Conservation (phyloP, 2,113 vertebrate species). For the Pleuronectes platessa region DNA sequence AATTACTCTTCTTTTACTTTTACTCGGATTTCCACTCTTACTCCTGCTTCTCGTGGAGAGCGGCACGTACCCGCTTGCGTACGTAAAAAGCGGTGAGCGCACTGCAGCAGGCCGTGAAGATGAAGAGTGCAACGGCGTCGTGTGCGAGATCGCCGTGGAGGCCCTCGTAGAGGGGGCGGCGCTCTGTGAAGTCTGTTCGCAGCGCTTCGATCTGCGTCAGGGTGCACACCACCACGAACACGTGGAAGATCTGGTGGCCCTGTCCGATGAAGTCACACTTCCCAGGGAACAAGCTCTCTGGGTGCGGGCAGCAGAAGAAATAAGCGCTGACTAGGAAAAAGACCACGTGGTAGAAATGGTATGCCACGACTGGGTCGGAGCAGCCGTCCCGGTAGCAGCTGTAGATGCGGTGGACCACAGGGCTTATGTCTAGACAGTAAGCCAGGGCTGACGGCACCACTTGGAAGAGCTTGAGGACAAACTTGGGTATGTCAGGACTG, state of each 20-base stretch:
- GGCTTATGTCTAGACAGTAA: slow-evolving; percentile 94
- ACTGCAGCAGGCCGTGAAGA: slow-evolving; percentile 88
- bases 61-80: slow-evolving; percentile 83
- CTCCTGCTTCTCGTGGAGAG: slow-evolving; percentile 85
- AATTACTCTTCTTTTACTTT: neutral
- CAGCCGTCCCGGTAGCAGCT: slow-evolving; percentile 71
- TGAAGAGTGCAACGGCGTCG: slow-evolving; percentile 87
- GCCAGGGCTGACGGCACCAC: slow-evolving; percentile 92
- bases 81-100: slow-evolving; percentile 88
- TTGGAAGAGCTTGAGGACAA: slow-evolving; percentile 88
- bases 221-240: slow-evolving; percentile 91
- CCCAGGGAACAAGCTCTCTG: slow-evolving; percentile 92
- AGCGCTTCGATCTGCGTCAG: slow-evolving; percentile 93
- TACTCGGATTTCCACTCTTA: slow-evolving; percentile 52
- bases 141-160: slow-evolving; percentile 87
- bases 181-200: slow-evolving; percentile 88
- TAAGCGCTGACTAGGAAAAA: slow-evolving; percentile 92
- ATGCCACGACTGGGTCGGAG: slow-evolving; percentile 84
- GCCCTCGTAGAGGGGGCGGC: slow-evolving; percentile 85
- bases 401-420: slow-evolving; percentile 90
- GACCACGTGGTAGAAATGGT: slow-evolving; percentile 91
- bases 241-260: slow-evolving; percentile 95
- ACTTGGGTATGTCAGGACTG: slow-evolving; percentile 77
- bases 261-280: slow-evolving; percentile 92
- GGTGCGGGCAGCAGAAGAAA: slow-evolving; percentile 93